Conservation (phyloP, 1,140 invertebrate genomes). For the Brachionus asplanchnoidis region DNA sequence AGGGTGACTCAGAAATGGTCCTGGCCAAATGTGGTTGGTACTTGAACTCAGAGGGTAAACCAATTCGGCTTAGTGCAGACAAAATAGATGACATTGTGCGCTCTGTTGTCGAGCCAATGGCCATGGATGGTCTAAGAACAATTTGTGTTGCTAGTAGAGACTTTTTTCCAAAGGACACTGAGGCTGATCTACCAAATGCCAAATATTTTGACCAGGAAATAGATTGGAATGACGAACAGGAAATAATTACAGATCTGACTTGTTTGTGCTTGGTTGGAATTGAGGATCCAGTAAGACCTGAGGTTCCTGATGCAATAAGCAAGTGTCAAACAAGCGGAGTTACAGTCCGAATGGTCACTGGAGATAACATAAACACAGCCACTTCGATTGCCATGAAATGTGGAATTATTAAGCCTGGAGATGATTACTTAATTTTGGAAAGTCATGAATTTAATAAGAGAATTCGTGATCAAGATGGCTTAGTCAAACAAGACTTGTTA, state of each 20-base stretch:
- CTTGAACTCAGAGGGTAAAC: constrained; percentile 61
- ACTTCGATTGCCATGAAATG: constrained; percentile 41
- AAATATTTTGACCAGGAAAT: constrained; percentile 68
- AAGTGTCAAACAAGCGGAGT: constrained; percentile 41
- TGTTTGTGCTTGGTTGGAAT: constrained; percentile 51
- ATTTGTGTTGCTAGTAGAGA: constrained; percentile 67
- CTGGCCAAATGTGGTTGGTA: constrained; percentile 66
- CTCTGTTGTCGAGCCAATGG: constrained; percentile 98
- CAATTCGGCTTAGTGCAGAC: neutral
- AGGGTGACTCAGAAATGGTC: constrained; percentile 43
- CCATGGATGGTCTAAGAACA: constrained; percentile 90
- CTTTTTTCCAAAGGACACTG: constrained; percentile 45
- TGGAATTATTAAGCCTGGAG: constrained; percentile 20
- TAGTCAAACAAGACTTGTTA: constrained; percentile 7
- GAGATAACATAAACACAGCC: constrained; percentile 41
- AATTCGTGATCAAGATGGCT: constrained; percentile 38
- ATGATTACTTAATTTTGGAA: constrained; percentile 43
- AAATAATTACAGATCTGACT: constrained; percentile 67
- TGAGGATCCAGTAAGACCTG: constrained; percentile 49
- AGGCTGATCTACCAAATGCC: constrained; percentile 43
- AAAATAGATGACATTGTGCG: constrained; percentile 63
- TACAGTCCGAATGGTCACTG: constrained; percentile 37
- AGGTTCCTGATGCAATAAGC: constrained; percentile 31
- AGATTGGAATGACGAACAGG: constrained; percentile 96
- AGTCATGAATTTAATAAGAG: constrained; percentile 45